A percentile compares a stretch with the other conserved stretches of the same genome.
Evolutionary conservation across 2,888 invertebrate species (phyloP).

Genomic region (Acanthoscelides obtectus): DNA sequence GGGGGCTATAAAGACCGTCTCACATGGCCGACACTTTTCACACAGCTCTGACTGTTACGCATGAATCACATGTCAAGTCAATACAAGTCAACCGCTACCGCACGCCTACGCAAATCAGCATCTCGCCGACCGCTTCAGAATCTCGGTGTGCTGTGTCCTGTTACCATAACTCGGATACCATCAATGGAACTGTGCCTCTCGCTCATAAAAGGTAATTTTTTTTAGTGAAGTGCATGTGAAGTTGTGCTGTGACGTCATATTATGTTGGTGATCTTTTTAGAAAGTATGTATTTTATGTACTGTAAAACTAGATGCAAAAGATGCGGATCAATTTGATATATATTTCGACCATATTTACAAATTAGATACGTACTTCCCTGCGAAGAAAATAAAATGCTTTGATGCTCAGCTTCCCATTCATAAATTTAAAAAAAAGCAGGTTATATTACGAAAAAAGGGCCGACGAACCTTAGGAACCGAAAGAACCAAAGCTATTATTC

Average conservation of each 20-base stretch:
- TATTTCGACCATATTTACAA: too few species aligned
- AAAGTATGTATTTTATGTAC: not conserved
- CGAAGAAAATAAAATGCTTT: too few species aligned
- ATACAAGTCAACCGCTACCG: not conserved
- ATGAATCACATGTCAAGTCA: not conserved
- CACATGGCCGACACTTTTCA: not conserved
- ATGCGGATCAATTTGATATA: too few species aligned
- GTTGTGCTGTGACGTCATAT: not conserved
- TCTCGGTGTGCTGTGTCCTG: not conserved
- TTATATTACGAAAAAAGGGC: too few species aligned
- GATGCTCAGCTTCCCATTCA: too few species aligned
- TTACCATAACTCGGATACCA: not conserved
- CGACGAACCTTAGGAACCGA: too few species aligned
- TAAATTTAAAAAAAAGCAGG: too few species aligned
- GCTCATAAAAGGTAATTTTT: not conserved
- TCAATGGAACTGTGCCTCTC: not conserved
- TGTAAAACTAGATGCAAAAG: too few species aligned
- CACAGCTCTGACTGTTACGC: not conserved
- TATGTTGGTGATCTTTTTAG: not conserved
- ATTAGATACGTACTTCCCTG: too few species aligned
- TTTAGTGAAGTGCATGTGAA: not conserved
- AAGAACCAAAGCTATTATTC: too few species aligned
- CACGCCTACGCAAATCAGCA: not conserved
- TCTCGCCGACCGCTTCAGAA: not conserved
- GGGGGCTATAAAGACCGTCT: not conserved